These are phyloP conservation scores for Apteryx mantelli DNA, from an alignment of 2,113 vertebrate genomes.

Conservation along the genomic window DNA sequence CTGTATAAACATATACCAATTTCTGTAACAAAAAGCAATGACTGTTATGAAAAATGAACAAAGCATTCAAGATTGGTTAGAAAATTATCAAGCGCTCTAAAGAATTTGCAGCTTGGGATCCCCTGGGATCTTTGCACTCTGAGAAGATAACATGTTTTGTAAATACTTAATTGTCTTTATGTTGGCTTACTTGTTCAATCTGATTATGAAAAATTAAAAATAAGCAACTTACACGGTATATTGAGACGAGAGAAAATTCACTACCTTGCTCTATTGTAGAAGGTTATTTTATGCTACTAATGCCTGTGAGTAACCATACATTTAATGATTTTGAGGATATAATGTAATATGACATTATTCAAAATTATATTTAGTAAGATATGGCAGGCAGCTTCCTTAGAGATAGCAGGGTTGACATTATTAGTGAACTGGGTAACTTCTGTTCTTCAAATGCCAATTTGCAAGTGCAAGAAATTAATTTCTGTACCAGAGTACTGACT, in stretches of 20 bases:
- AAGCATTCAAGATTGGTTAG: neutral
- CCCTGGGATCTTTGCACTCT: accelerated
- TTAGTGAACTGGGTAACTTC: neutral
- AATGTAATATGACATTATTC: neutral
- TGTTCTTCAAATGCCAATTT: neutral
- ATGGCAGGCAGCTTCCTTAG: neutral
- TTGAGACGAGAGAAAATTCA: neutral
- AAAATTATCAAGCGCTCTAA: neutral
- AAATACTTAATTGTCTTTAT: neutral
- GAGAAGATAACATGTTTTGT: neutral
- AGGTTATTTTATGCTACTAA: neutral
- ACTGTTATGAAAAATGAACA: neutral
- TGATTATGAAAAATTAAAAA: neutral
- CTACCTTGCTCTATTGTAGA: neutral
- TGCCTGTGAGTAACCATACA: neutral
- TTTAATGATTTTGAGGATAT: neutral
- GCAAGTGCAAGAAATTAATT: neutral
- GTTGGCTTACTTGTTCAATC: neutral
- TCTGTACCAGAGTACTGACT: neutral
- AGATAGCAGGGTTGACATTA: neutral
- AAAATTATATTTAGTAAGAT: neutral
- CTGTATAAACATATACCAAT: neutral
- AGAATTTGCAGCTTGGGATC: neutral
- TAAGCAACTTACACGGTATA: neutral
- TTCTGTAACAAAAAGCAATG: neutral